Percentiles rank a stretch among this genome's conserved stretches.
Evolutionary conservation across 2,797 vertebrate species (phyloP).

Genomic region (Girardinus metallicus): DNA sequence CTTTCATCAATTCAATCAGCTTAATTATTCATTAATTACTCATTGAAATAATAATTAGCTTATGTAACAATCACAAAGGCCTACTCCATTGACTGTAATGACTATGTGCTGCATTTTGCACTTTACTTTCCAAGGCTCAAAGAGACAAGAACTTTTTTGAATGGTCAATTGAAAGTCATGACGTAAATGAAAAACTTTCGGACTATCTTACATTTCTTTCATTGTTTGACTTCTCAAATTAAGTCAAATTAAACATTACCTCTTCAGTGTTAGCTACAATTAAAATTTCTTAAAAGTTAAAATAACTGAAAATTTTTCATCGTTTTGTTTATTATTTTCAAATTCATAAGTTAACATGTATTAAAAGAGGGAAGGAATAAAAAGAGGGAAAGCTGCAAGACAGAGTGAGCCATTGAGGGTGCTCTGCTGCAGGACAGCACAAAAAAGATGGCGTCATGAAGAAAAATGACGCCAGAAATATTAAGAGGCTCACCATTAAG

Average conservation of each 20-base stretch:
- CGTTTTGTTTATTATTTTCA: not conserved
- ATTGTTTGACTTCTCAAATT: not conserved
- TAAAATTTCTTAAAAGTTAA: not conserved
- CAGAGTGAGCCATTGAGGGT: not conserved
- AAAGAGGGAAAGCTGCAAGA: not conserved
- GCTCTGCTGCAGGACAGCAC: too few species aligned
- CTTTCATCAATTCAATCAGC: slow-evolving; percentile 38
- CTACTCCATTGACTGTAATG: slow-evolving; percentile 3
- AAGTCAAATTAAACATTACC: not conserved
- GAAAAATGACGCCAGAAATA: too few species aligned
- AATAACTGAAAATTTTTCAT: not conserved
- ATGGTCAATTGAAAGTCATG: not conserved
- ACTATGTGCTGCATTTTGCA: not conserved
- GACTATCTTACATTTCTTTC: not conserved
- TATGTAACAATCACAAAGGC: slow-evolving; percentile 7
- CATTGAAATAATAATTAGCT: slow-evolving; percentile 25
- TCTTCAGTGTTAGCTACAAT: not conserved
- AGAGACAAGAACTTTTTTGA: not conserved
- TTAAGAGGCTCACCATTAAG: not conserved
- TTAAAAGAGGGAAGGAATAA: not conserved
- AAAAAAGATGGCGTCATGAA: too few species aligned
- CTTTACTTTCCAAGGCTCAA: not conserved
- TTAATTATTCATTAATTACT: slow-evolving; percentile 40
- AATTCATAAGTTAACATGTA: not conserved
- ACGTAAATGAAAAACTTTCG: not conserved